A percentile compares a stretch with the other conserved stretches of the same genome.
phyloP scores from a whole-genome alignment of 2,797 vertebrate genomes.

The Arctocebus calabarensis region DNA sequence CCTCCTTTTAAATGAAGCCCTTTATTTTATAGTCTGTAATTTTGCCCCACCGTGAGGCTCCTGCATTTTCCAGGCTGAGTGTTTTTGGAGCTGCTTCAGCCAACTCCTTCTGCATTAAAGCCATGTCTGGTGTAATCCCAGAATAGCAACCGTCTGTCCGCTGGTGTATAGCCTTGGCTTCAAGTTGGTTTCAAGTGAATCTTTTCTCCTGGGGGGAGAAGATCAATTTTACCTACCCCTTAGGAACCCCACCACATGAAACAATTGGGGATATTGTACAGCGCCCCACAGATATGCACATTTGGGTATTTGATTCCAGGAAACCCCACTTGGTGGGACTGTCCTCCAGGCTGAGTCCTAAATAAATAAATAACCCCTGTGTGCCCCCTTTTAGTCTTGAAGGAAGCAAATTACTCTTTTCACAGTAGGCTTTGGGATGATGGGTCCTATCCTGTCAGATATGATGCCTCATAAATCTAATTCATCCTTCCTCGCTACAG shows the following conservation, averaged over 20 bases:
- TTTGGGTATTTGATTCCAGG: accelerated
- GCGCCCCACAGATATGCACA: accelerated
- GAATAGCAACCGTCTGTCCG: conserved; percentile 59
- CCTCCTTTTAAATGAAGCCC: not conserved
- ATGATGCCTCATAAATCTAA: conserved; percentile 1
- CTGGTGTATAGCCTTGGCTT: not conserved
- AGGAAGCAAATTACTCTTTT: conserved; percentile 21
- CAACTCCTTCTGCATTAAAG: not conserved
- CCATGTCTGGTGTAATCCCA: not conserved
- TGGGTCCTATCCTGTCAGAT: not conserved
- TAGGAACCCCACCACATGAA: not conserved
- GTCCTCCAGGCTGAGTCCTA: conserved; percentile 55
- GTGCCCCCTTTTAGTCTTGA: not conserved
- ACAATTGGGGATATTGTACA: not conserved
- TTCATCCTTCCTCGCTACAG: accelerated
- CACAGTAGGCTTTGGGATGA: conserved; percentile 29
- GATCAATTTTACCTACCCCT: not conserved
- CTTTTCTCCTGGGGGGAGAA: conserved; percentile 3
- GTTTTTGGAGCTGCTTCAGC: not conserved
- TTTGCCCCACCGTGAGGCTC: not conserved
- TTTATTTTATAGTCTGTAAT: conserved; percentile 17
- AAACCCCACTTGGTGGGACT: not conserved
- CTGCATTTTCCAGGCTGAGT: not conserved
- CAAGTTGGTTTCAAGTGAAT: not conserved
- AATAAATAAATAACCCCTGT: conserved; percentile 22